These are phyloP conservation scores for Phorcus lineatus DNA, from an alignment of 2,888 invertebrate genomes.

Conservation along the genomic window DNA sequence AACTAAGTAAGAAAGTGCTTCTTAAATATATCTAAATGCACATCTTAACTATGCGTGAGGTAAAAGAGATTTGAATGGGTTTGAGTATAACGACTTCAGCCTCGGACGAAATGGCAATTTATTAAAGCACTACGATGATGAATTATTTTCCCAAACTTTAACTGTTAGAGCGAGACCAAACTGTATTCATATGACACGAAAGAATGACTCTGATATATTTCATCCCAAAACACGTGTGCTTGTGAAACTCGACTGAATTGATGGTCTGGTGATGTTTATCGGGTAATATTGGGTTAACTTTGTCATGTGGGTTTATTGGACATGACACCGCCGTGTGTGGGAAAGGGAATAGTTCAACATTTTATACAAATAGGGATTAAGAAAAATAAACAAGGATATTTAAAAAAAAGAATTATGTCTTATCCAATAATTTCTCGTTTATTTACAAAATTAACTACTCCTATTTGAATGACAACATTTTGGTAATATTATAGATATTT, in stretches of 20 bases:
- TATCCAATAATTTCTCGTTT: too few relatives aligned
- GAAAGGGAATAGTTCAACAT: not conserved
- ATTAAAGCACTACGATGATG: slow-evolving; percentile 1
- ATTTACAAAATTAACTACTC: too few relatives aligned
- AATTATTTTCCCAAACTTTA: not conserved
- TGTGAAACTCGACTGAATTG: not conserved
- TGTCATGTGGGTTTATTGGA: slow-evolving; percentile 5
- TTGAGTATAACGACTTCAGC: not conserved
- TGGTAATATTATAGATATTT: too few relatives aligned
- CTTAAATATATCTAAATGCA: slow-evolving; percentile 1
- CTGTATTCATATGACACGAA: slow-evolving; percentile 1
- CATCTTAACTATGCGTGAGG: slow-evolving; percentile 14
- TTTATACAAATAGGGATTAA: too few relatives aligned
- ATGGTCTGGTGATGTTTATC: slow-evolving; percentile 1
- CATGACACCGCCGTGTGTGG: slow-evolving; percentile 7
- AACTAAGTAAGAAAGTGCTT: too few relatives aligned
- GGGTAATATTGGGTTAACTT: not conserved
- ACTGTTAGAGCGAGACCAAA: not conserved
- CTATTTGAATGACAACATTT: too few relatives aligned
- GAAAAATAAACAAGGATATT: too few relatives aligned
- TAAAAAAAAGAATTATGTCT: too few relatives aligned
- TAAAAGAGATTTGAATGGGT: slow-evolving; percentile 7
- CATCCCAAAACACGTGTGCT: not conserved
- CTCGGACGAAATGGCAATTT: not conserved
- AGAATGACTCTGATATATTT: not conserved